These are phyloP conservation scores for Accipiter virgatus DNA, from an alignment of 2,113 vertebrate genomes.

Conservation along the genomic window DNA sequence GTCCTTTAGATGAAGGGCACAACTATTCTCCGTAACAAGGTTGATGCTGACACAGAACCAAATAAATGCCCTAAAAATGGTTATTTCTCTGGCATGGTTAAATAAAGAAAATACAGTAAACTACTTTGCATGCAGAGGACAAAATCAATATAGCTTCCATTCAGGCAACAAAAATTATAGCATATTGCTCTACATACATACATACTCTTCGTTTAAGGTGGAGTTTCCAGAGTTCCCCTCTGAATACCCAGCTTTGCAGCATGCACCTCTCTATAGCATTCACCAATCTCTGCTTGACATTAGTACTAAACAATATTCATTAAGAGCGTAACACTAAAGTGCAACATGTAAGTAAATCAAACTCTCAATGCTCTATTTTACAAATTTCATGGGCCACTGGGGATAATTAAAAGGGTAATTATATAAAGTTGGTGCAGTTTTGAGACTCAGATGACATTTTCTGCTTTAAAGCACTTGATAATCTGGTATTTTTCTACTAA, in stretches of 20 bases:
- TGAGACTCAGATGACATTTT: conserved; percentile 86
- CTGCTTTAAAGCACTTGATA: conserved; percentile 80
- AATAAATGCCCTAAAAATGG: not conserved
- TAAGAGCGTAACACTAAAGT: conserved; percentile 78
- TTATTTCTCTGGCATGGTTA: not conserved
- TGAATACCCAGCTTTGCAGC: not conserved
- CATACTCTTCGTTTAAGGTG: not conserved
- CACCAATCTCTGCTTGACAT: conserved; percentile 66
- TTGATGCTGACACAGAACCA: conserved; percentile 4
- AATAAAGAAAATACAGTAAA: not conserved
- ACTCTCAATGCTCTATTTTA: conserved; percentile 80
- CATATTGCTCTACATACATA: not conserved
- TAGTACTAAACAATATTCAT: conserved; percentile 79
- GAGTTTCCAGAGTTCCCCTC: not conserved
- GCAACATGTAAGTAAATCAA: conserved; percentile 84
- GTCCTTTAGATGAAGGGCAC: not conserved
- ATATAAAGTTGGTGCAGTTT: conserved; percentile 83
- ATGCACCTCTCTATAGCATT: conserved; percentile 52
- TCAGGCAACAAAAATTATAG: not conserved
- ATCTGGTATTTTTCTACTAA: conserved; percentile 69
- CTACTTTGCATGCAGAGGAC: not conserved
- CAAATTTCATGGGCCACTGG: conserved; percentile 86
- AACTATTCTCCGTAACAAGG: not conserved
- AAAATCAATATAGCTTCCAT: conserved; percentile 29
- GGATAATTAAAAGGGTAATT: conserved; percentile 88